Evolutionary conservation across 1,140 invertebrate species (phyloP), one percentile per base, ranked within the genome.

Genomic region (Heliconius hermathena): DNA sequence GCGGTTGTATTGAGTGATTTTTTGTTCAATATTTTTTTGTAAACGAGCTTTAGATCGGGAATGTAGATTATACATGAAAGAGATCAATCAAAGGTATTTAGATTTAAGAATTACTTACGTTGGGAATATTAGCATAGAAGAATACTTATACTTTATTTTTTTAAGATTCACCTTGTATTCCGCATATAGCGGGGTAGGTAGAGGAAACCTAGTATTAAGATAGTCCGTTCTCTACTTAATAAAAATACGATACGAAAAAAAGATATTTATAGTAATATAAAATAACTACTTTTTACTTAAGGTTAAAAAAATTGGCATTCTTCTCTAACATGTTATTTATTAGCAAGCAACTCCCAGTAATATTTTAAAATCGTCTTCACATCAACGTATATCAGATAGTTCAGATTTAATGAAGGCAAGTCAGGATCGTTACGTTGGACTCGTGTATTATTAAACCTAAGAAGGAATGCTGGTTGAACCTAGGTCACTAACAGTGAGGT

Each of bases 381-480:
- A 72, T 66, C 76, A 18, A 71, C 29, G 70, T 60, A 49, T 76
- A 60, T 22, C 38, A 36, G 70, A 76, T 76, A 80, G 80, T 84
- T 87, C 82, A 85, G 83, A 89, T 88, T 87, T 93, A 94, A 94
- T 93, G 91, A 91, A 86, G 85, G 85, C 81, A 84, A 85, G 84
- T 83, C 84, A 71, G 84, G 89, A 91, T 93, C 88, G 90, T 91
- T 92, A 89, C 86, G 88, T 84, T 82, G 77, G 80, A 84, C 88
- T 88, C 87, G 91, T 91, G 90, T 91, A 91, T 91, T 92, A 92
- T 92, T 93, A 93, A 84, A 87, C 90, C 88, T 84, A 91, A 91
- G 90, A 91, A 91, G 92, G 91, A 92, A 93, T 91, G 82, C 84
- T 83, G 82, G 81, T 84, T 87, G 84, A 87, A 86, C 84, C 74